Conservation (phyloP, 2,797 vertebrate species). For the Chloroceryle inda region DNA sequence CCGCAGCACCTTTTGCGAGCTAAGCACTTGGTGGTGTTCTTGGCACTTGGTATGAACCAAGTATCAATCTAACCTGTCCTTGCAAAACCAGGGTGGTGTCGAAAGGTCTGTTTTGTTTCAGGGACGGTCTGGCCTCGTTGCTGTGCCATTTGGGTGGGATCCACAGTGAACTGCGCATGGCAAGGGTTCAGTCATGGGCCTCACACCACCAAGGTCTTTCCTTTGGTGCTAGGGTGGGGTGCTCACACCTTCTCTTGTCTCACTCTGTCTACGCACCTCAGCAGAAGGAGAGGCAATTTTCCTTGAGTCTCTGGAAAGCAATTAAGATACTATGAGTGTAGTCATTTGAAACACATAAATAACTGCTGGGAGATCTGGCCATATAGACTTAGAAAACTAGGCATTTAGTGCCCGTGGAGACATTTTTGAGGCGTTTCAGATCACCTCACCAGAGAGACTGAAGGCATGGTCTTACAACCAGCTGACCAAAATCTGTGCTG, state of each 20-base stretch:
- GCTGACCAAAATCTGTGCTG: neutral
- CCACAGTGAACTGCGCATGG: neutral
- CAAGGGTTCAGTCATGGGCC: rapidly evolving
- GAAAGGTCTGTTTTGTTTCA: no score
- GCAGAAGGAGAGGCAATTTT: neutral
- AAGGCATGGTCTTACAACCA: rapidly evolving
- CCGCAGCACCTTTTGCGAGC: neutral
- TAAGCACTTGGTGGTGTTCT: neutral
- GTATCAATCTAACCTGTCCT: no score
- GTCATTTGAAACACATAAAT: neutral
- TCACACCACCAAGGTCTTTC: rapidly evolving
- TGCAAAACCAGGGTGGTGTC: neutral
- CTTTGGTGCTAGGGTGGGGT: neutral
- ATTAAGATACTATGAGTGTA: no score
- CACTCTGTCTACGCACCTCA: neutral
- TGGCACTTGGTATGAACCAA: neutral
- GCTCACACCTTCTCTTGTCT: neutral
- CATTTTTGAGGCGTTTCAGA: neutral
- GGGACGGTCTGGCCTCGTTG: neutral
- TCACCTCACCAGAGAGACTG: neutral
- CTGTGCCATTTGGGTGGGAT: neutral
- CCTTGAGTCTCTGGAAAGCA: neutral
- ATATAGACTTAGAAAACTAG: neutral
- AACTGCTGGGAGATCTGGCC: neutral
- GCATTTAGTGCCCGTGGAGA: neutral